Evolutionary conservation across 2,113 vertebrate genomes (phyloP).

Genomic region (Aspidoscelis tigris): DNA sequence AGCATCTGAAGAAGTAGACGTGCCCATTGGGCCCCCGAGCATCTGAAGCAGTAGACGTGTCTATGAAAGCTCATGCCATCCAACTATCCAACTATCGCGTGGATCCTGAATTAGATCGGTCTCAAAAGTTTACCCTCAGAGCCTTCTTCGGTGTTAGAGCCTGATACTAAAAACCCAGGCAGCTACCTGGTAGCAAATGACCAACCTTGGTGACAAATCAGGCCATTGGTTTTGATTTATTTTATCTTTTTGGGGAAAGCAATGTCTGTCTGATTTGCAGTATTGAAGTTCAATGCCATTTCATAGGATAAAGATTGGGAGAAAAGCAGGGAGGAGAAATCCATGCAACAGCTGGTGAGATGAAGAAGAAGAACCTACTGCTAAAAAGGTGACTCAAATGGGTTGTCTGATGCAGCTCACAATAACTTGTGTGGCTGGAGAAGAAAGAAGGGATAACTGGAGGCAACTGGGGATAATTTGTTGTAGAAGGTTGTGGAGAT

Average conservation of each 20-base stretch:
- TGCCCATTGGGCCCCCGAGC: no score
- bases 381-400: constrained; percentile 30
- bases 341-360: background rate
- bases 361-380: constrained; percentile 13
- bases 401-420: constrained; percentile 45
- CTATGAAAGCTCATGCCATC: no score
- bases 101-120: no score
- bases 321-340: constrained; percentile 9
- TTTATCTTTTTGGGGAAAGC: background rate
- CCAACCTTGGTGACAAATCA: background rate
- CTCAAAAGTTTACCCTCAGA: no score
- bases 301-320: constrained; percentile 19
- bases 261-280: background rate
- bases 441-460: constrained; percentile 66
- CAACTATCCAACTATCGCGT: no score
- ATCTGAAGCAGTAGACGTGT: no score
- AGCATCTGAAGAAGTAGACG: no score
- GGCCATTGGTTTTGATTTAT: background rate
- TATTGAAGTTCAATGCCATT: background rate
- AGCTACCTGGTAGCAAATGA: background rate
- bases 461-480: constrained; percentile 5
- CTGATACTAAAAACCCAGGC: background rate
- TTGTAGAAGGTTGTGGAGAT: constrained; percentile 4
- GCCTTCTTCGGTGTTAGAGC: background rate
- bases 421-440: constrained; percentile 65